phyloP scores from a whole-genome alignment of 2,113 vertebrate genomes.

The Diphyllodes magnificus region DNA sequence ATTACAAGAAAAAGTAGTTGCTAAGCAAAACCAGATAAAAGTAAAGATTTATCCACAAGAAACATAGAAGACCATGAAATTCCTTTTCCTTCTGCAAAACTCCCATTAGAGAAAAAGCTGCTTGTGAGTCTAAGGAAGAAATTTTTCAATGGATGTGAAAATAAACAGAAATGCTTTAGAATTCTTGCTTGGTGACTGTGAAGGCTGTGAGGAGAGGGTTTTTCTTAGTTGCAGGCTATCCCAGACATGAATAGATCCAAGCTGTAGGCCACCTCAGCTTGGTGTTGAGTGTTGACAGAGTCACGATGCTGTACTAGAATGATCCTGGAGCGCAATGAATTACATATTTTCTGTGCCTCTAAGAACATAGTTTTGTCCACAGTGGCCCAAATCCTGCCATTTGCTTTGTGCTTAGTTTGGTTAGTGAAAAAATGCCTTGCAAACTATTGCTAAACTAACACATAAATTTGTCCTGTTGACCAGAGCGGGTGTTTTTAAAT shows the following conservation, averaged over 20 bases:
- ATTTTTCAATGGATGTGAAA: neutral
- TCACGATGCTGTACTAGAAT: neutral
- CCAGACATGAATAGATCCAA: neutral
- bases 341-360: neutral
- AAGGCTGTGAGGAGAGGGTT: neutral
- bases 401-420: neutral
- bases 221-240: neutral
- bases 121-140: neutral
- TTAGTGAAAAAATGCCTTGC: neutral
- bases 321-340: rapidly evolving
- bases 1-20: neutral
- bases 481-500: neutral
- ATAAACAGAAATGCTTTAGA: neutral
- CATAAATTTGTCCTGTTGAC: neutral
- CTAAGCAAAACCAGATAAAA: neutral
- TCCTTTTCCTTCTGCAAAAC: neutral
- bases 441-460: neutral
- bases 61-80: neutral
- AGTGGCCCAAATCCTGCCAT: neutral
- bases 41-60: neutral
- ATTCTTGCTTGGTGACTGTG: neutral
- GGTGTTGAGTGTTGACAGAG: neutral
- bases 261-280: neutral
- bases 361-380: neutral
- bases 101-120: neutral